Base-by-base conservation (phyloP, 2,888 invertebrate species). In the Piscicola geometra region DNA sequence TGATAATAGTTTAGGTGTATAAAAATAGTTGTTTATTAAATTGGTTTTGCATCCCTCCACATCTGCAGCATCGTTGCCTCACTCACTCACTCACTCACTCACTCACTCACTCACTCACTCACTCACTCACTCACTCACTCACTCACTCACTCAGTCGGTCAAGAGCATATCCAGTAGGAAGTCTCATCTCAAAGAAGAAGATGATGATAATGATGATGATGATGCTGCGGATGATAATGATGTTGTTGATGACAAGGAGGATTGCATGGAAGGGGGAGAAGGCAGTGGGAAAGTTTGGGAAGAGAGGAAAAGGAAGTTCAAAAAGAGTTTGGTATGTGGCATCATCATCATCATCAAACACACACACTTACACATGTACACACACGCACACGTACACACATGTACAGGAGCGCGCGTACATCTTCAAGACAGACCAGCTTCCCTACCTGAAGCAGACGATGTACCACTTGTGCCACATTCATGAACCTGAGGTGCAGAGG, bases 401-500 rank as follows among this genome's bases (percentile, higher is more conserved):
- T 33, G 9, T 80, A 50, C 77, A 83, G 82, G 82, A 82, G 41
- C 73, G 79, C n/a, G 73, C 78, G 9, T 90, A 89, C 81, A 87
- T 89, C 80, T 90, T 91, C 81, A 87, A 89, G 9, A 91, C 92
- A 0, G 91, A 91, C 18, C 87, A 89, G 79, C 86, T 92, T 71
- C 94, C 94, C 0, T 89, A 92, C 3, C 92, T 91, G 71, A 86
- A 93, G 56, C 94, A 95, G 86, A 92, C 93, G 88, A 93, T 92
- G 86, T 93, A 94, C 85, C 93, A 94, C 88, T 91, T 93, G 85
- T 91, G 92, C 82, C 93, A 96, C 85, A 88, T 95, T 64, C 87
- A 90, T 28, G 86, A 93, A 32, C 89, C 90, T 0, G 92, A 93
- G 86, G 90, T 95, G 50, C 90, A 93, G 84, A 67, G 79, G 60